Evolutionary conservation across 2,888 invertebrate species (phyloP).

Genomic region (Eristalis tenax): DNA sequence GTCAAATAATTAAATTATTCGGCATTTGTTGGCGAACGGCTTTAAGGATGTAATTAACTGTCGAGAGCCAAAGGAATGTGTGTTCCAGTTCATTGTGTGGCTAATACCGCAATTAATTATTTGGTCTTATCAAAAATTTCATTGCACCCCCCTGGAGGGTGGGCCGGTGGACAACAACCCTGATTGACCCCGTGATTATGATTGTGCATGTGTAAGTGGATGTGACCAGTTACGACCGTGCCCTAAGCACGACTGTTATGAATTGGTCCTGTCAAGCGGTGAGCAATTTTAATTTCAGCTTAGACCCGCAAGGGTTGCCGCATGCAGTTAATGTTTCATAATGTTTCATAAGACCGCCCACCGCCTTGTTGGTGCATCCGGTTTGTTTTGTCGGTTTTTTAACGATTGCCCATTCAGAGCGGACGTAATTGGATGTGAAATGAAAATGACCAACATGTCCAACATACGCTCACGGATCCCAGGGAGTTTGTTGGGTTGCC

Average conservation of each 20-base stretch:
- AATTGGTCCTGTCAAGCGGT: background rate
- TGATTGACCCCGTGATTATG: conserved; percentile 28
- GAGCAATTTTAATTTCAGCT: background rate
- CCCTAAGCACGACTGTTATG: background rate
- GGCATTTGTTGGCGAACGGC: conserved; percentile 55
- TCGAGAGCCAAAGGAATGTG: conserved; percentile 51
- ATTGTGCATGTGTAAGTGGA: conserved; percentile 9
- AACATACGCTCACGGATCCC: background rate
- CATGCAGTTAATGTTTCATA: background rate
- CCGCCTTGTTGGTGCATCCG: background rate
- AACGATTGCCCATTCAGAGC: background rate
- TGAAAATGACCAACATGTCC: background rate
- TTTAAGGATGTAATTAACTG: conserved; percentile 58
- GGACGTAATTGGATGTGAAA: background rate
- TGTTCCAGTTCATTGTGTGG: conserved; percentile 47
- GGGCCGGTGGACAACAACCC: too few species aligned
- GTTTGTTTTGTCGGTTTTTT: background rate
- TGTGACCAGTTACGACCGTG: background rate
- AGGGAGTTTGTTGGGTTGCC: background rate
- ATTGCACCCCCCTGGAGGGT: background rate
- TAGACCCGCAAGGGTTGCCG: background rate
- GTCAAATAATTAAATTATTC: conserved; percentile 66
- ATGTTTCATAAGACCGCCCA: background rate
- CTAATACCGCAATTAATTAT: conserved; percentile 63
- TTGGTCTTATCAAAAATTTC: conserved; percentile 65